Percentiles rank a stretch among this genome's conserved stretches.
Conservation (phyloP, 2,888 invertebrate genomes). For the Drosophila neutralis region DNA sequence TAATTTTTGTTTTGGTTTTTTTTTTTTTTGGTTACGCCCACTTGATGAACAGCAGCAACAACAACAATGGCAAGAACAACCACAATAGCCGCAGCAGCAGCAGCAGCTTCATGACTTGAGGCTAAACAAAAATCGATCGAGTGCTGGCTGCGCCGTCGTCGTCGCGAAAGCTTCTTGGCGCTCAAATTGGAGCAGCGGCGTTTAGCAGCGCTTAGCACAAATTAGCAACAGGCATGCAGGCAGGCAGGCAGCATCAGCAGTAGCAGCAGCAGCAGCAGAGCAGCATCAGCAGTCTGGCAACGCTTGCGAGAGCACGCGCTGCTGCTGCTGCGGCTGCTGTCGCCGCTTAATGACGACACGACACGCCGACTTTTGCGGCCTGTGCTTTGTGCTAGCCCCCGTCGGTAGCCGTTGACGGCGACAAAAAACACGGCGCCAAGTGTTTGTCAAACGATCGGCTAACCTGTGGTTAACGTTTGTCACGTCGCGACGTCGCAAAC, state of each 20-base stretch:
- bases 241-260: not conserved
- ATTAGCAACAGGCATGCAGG: slow-evolving; percentile 63
- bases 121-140: slow-evolving; percentile 59
- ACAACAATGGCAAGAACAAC: slow-evolving; percentile 18
- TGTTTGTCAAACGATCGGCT: slow-evolving; percentile 81
- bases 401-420: slow-evolving; percentile 72
- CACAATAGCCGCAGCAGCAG: slow-evolving; percentile 36
- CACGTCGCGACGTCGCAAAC: slow-evolving; percentile 66
- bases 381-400: slow-evolving; percentile 22
- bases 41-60: slow-evolving; percentile 56
- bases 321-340: not conserved
- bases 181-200: slow-evolving; percentile 74
- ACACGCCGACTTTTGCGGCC: slow-evolving; percentile 25
- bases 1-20: slow-evolving; percentile 12
- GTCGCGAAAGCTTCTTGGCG: slow-evolving; percentile 67
- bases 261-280: slow-evolving; percentile 3
- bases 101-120: slow-evolving; percentile 41
- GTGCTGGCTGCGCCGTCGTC: slow-evolving; percentile 50
- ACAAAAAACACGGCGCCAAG: slow-evolving; percentile 78
- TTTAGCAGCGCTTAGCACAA: slow-evolving; percentile 78
- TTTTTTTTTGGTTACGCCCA: slow-evolving; percentile 80
- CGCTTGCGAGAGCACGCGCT: slow-evolving; percentile 61
- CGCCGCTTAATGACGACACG: slow-evolving; percentile 70
- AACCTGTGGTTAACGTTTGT: slow-evolving; percentile 75
- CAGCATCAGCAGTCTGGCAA: slow-evolving; percentile 50